Base-by-base conservation (phyloP, 2,113 vertebrate genomes). In the Ciconia boyciana region DNA sequence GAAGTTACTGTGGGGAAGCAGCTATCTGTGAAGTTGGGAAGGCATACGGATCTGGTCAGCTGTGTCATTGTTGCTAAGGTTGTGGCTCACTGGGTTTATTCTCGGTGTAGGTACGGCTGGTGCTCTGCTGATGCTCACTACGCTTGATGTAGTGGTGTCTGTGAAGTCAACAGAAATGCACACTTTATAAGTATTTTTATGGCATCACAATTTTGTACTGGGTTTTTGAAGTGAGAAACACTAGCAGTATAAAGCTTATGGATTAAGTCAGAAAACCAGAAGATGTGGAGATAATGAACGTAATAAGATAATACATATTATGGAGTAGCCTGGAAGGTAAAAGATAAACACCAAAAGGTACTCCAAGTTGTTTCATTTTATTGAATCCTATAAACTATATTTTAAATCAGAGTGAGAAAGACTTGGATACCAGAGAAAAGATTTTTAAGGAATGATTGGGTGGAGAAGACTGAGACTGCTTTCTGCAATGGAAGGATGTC, bases 161-260 rank as follows among this genome's bases (percentile, higher is more conserved):
- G 52, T 29, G 16, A 41, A 71, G 89, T 39, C 43, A 21, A 9
- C 18, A 32, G 66, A 36, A 64, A 52, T 2, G 13, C 22, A 4
- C 8, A 0, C 66, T 62, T 39, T 4, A 4, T 26, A 8, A 25
- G 43, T 48, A 1, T 52, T 58, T 44, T 11, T 12, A 0, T 17
- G 46, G 29, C 48, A 12, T 55, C 62, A 5, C 32, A 6, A 3
- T 60, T 72, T 57, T 32, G 5, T 14, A 13, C 6, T 13, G n/a
- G 9, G 10, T 13, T 71, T 81, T 88, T 66, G 25, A 39, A 49
- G 32, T 60, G 19, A 52, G 64, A 76, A 76, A 8, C 0, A 0
- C 14, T 46, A 51, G 16, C 15, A 10, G 43, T n/a, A 11, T 34
- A 55, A 15, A 31, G 24, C 5, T 80, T 62, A 19, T 0, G 13